Evolutionary conservation across 2,888 invertebrate genomes (phyloP).

Genomic region (Pherbina coryleti): DNA sequence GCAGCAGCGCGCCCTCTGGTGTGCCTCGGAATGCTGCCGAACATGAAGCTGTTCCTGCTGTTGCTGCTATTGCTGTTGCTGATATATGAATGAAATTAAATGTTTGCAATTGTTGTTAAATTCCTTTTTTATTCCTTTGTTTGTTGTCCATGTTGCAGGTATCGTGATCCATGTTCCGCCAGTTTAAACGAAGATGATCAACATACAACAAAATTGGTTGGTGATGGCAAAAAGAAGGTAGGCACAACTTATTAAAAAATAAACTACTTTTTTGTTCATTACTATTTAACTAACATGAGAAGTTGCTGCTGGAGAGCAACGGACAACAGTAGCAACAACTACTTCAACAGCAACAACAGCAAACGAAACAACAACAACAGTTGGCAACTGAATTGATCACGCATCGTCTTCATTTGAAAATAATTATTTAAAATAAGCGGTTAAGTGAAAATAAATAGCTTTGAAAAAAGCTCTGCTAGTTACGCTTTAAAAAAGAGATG

Average conservation of each 20-base stretch:
- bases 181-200: conserved; percentile 90
- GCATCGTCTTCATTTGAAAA: conserved; percentile 43
- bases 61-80: background rate
- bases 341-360: conserved; percentile 7
- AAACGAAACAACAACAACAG: conserved; percentile 12
- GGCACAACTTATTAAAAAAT: conserved; percentile 48
- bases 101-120: conserved; percentile 41
- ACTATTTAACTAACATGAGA: background rate
- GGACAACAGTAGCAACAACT: background rate
- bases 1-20: background rate
- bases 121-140: conserved; percentile 21
- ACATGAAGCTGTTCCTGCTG: too few species aligned
- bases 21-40: background rate
- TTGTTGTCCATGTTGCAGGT: conserved; percentile 65
- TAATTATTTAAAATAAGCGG: conserved; percentile 52
- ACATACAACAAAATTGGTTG: conserved; percentile 90
- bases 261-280: too few species aligned
- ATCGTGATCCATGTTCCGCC: conserved; percentile 91
- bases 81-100: conserved; percentile 44
- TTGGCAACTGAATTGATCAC: conserved; percentile 40
- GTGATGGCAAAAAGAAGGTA: conserved; percentile 88
- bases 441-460: conserved; percentile 24
- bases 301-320: background rate
- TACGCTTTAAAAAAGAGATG: background rate
- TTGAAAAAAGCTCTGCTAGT: background rate